Conservation (phyloP, 2,797 vertebrate species). For the Sebastes miniatus region DNA sequence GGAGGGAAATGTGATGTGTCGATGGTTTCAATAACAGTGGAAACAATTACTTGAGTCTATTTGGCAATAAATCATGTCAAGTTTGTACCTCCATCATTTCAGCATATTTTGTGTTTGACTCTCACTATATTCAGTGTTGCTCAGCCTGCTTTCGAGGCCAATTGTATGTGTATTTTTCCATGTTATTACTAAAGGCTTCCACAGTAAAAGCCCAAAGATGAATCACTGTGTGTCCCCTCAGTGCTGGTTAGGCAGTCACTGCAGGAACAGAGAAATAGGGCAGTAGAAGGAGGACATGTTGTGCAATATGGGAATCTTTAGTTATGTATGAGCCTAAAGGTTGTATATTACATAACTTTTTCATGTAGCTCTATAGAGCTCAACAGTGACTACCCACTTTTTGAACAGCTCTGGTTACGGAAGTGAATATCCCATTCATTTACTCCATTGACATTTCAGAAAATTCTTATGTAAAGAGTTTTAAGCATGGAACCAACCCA, state of each 20-base stretch:
- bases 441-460: not conserved
- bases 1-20: conserved; percentile 42
- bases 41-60: conserved; percentile 65
- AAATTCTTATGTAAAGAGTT: not conserved
- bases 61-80: conserved; percentile 30
- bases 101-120: conserved; percentile 4
- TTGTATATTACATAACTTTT: conserved; percentile 2
- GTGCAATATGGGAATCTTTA: conserved; percentile 3
- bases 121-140: not conserved
- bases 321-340: not conserved
- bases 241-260: conserved; percentile 14
- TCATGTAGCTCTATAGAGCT: not conserved
- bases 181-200: conserved; percentile 4
- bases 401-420: not conserved
- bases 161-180: conserved; percentile 28
- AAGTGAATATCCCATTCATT: not conserved
- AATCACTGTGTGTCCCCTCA: conserved; percentile 25
- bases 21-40: conserved; percentile 66
- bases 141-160: not conserved
- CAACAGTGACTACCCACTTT: not conserved
- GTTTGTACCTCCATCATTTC: conserved; percentile 10
- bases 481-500: not conserved
- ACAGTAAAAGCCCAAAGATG: conserved; percentile 27
- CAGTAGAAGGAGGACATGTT: not conserved
- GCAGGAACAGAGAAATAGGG: conserved; percentile 20